Conservation (phyloP, 2,888 invertebrate species). For the Pyrgus malvae region DNA sequence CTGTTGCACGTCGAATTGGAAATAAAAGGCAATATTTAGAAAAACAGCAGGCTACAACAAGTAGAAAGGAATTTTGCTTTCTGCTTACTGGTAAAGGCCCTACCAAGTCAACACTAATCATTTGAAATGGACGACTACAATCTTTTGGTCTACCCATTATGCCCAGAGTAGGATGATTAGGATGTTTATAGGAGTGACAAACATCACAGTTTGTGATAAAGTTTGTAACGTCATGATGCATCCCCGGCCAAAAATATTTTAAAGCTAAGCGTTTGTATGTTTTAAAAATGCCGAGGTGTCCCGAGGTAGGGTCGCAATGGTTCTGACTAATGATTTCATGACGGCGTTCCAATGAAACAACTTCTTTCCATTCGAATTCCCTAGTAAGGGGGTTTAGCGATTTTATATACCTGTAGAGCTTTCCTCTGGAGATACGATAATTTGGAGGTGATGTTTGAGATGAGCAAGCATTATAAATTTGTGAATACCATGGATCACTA, state of each 20-base stretch:
- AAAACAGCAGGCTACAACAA: neutral
- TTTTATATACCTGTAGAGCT: no score
- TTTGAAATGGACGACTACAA: slow-evolving; percentile 28
- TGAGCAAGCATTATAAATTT: slow-evolving; percentile 30
- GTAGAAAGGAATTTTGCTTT: neutral
- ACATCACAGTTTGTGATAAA: slow-evolving; percentile 14
- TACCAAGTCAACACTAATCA: neutral
- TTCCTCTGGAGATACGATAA: slow-evolving; percentile 20
- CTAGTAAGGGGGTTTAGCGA: slow-evolving; percentile 32
- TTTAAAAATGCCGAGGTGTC: slow-evolving; percentile 34
- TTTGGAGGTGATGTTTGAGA: slow-evolving; percentile 21
- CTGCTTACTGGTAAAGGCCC: neutral
- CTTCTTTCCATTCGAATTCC: slow-evolving; percentile 34
- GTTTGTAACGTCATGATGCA: slow-evolving; percentile 20
- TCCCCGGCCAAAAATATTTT: slow-evolving; percentile 28
- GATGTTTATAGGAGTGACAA: slow-evolving; percentile 24
- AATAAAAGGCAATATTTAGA: slow-evolving; percentile 2
- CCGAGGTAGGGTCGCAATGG: neutral
- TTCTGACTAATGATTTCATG: slow-evolving; percentile 26
- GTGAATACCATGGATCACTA: slow-evolving; percentile 32
- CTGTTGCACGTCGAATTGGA: neutral
- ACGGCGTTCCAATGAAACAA: slow-evolving; percentile 30
- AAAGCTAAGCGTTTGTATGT: slow-evolving; percentile 32
- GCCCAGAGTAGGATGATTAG: slow-evolving; percentile 3
- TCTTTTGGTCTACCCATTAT: slow-evolving; percentile 28